phyloP scores from a whole-genome alignment of 2,797 vertebrate species.

The Thaleichthys pacificus region DNA sequence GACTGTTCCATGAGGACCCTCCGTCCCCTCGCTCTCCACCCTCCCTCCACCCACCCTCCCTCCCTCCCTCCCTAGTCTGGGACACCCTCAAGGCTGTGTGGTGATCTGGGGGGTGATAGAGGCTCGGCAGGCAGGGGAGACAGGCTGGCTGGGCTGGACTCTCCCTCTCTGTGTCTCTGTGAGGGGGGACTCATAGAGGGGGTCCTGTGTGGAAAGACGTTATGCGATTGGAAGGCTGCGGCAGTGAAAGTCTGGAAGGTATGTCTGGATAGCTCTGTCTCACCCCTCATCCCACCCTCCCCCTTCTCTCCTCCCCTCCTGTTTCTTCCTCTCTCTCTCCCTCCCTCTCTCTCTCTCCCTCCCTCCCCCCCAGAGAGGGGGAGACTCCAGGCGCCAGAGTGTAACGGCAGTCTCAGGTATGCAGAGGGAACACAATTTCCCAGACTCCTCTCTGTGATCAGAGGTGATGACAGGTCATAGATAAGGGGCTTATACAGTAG shows the following conservation, averaged over 20 bases:
- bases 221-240: constrained; percentile 68
- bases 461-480: constrained; percentile 35
- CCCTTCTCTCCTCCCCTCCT: constrained; percentile 41
- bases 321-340: constrained; percentile 39
- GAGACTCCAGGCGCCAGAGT: constrained; percentile 85
- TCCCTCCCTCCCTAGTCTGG: constrained; percentile 32
- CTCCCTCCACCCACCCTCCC: constrained; percentile 45
- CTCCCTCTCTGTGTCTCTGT: constrained; percentile 59
- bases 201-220: constrained; percentile 71
- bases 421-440: constrained; percentile 78
- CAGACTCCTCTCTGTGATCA: constrained; percentile 66
- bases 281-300: constrained; percentile 47
- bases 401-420: constrained; percentile 92
- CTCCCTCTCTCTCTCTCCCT: constrained; percentile 50
- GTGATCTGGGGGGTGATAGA: constrained; percentile 69
- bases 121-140: constrained; percentile 51
- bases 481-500: background rate
- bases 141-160: constrained; percentile 64
- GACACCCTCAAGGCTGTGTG: constrained; percentile 63
- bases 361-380: constrained; percentile 45
- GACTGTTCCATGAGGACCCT: constrained; percentile 20
- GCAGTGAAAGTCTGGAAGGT: constrained; percentile 72
- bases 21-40: constrained; percentile 29
- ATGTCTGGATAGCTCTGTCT: constrained; percentile 73
- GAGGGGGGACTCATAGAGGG: constrained; percentile 39